Base-by-base conservation (phyloP, 2,113 vertebrate genomes). In the Crotophaga sulcirostris region DNA sequence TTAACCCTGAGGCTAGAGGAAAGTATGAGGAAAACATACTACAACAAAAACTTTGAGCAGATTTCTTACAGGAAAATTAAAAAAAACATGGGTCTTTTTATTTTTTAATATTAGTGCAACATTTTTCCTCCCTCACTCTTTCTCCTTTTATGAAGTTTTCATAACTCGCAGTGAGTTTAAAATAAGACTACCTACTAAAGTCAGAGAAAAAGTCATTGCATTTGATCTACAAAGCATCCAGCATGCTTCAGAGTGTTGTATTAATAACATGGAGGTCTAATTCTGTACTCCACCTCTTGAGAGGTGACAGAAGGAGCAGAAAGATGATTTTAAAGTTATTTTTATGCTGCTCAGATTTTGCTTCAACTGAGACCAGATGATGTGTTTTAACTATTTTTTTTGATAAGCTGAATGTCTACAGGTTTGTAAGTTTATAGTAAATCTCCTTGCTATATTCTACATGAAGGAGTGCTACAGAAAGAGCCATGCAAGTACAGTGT, bases 321-420 rank as follows among this genome's bases (percentile, higher is more conserved):
- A 93, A 89, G 47, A 95, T 34, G 2, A 85, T 70, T 85, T 93
- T n/a, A n/a, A 94, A 94, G 54, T 60, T 93, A 89, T 95, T 94
- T 96, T 95, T 95, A 67, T 70, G 40, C 29, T 68, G 44, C 68
- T 87, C 60, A 63, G 44, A 60, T 77, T 88, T 92, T 87, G 17
- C 52, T 93, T 92, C 93, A 73, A 70, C 84, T 85, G 59, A 85
- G 67, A 92, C 68, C 67, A 92, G 40, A 90, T 55, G 55, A 77
- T 4, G 3, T 16, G 23, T 80, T 92, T 60, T 54, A 80, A 94
- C 49, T 84, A 18, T 34, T 56, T 84, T 51, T 84, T 80, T 18
- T 12, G 66, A 55, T 33, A 70, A 90, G 38, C 11, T 0, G 3
- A 49, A 80, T 24, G 17, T 73, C 58, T 90, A 64, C 40, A 69